phyloP scores from a whole-genome alignment of 2,113 vertebrate species.

The Mesoclemmys tuberculata region DNA sequence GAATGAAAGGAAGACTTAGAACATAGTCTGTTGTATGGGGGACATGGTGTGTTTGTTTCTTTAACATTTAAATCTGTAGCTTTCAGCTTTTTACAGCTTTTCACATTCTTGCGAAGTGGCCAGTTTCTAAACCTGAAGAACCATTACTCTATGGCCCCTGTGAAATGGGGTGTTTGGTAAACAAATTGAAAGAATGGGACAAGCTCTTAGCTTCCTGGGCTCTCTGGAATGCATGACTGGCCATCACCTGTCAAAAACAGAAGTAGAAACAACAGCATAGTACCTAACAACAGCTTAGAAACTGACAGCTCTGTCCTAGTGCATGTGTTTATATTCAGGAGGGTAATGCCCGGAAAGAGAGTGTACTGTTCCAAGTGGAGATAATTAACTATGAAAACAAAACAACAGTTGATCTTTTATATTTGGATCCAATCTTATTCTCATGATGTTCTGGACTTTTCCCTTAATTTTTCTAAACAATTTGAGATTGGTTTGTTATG shows the following conservation, averaged over 20 bases:
- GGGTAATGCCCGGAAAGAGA: background rate
- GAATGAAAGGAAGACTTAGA: background rate
- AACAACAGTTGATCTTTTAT: background rate
- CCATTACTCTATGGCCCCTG: slow-evolving; percentile 15
- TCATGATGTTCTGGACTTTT: fast-evolving
- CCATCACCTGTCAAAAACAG: slow-evolving; percentile 27
- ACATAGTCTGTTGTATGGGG: background rate
- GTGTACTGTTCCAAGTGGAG: background rate
- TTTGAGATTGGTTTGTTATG: background rate
- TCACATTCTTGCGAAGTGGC: slow-evolving; percentile 35
- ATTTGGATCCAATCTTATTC: background rate
- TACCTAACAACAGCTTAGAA: background rate
- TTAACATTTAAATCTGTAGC: background rate
- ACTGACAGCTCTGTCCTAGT: background rate
- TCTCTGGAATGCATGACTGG: background rate
- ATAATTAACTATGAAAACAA: background rate
- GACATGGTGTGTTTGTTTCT: background rate
- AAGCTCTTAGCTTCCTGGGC: slow-evolving; percentile 7
- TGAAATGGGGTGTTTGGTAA: slow-evolving; percentile 49
- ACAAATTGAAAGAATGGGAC: slow-evolving; percentile 19
- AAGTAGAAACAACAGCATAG: slow-evolving; percentile 27
- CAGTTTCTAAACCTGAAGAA: slow-evolving; percentile 24
- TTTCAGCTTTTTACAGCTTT: slow-evolving; percentile 33
- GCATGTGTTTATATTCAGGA: background rate
- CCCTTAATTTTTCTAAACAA: background rate